Evolutionary conservation across 2,797 vertebrate genomes (phyloP).

Genomic region (Microctenopoma stevenorrisi): DNA sequence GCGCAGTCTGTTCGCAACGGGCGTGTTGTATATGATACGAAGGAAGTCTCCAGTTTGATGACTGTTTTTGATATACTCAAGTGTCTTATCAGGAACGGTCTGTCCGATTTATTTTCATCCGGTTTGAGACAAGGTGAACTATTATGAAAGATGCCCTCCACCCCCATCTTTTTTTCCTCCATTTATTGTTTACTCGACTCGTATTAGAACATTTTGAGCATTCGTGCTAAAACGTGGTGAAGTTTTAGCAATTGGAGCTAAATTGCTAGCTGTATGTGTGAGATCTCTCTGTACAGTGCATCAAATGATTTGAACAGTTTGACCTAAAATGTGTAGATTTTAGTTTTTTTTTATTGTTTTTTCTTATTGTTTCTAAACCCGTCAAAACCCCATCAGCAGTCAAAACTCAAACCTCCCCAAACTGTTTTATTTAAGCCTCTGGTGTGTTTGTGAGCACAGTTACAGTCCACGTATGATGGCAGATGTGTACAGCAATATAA

Average conservation of each 20-base stretch:
- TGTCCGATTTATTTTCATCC: constrained; percentile 18
- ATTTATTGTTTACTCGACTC: constrained; percentile 1
- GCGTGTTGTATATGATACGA: not conserved
- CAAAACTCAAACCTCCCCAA: too few relatives aligned
- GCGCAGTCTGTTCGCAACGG: not conserved
- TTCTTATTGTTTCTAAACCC: constrained; percentile 6
- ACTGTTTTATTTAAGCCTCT: constrained; percentile 52
- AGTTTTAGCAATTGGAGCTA: not conserved
- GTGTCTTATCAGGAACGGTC: constrained; percentile 26
- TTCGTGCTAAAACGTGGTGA: not conserved
- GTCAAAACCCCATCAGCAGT: not conserved
- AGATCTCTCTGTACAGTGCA: constrained; percentile 17
- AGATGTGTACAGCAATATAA: constrained; percentile 52
- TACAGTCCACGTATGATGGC: constrained; percentile 14
- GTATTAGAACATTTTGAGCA: constrained; percentile 5
- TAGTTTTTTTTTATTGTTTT: not conserved
- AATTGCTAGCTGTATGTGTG: not conserved
- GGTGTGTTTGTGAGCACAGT: constrained; percentile 44
- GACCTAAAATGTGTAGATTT: constrained; percentile 30
- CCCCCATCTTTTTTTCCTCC: not conserved
- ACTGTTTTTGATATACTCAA: constrained; percentile 14
- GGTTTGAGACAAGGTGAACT: not conserved
- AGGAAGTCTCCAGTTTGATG: not conserved
- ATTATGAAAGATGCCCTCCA: not conserved
- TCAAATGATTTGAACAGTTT: not conserved